Evolutionary conservation across 2,888 invertebrate genomes (phyloP).

Genomic region (Mythimna lalbum): DNA sequence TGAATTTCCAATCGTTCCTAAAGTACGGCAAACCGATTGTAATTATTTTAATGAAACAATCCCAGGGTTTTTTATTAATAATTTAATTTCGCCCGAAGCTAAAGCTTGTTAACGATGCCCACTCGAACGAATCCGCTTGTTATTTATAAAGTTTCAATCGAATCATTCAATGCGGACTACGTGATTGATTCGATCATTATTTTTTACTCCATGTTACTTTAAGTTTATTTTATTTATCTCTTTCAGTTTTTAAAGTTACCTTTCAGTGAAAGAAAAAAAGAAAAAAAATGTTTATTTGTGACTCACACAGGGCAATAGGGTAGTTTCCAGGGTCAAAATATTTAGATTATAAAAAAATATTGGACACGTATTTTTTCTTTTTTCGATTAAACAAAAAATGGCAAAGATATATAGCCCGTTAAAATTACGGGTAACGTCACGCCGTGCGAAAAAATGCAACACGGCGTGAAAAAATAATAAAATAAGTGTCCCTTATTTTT

Average conservation of each 20-base stretch:
- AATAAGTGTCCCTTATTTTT: too few species aligned
- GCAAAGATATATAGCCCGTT: too few species aligned
- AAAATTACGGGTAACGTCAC: too few species aligned
- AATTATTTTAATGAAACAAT: conserved; percentile 49
- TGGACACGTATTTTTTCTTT: too few species aligned
- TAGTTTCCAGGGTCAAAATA: too few species aligned
- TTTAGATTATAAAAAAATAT: too few species aligned
- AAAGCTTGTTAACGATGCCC: conserved; percentile 50
- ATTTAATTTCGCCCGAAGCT: conserved; percentile 51
- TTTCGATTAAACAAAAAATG: too few species aligned
- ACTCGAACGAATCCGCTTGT: conserved; percentile 48
- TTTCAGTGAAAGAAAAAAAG: too few species aligned
- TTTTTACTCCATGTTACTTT: conserved; percentile 8
- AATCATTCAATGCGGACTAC: conserved; percentile 12
- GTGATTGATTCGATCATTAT: conserved; percentile 43
- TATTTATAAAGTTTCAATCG: conserved; percentile 53
- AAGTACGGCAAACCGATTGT: conserved; percentile 21
- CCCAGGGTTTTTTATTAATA: conserved; percentile 44
- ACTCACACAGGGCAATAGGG: too few species aligned
- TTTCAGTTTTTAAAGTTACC: not conserved
- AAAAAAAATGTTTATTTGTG: too few species aligned
- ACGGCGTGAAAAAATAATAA: too few species aligned
- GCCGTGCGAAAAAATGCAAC: too few species aligned
- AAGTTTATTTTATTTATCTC: not conserved
- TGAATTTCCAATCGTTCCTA: not conserved